Evolutionary conservation across 2,888 invertebrate genomes (phyloP), one percentile per base, ranked within the genome.

Genomic region (Andrena minutula): DNA sequence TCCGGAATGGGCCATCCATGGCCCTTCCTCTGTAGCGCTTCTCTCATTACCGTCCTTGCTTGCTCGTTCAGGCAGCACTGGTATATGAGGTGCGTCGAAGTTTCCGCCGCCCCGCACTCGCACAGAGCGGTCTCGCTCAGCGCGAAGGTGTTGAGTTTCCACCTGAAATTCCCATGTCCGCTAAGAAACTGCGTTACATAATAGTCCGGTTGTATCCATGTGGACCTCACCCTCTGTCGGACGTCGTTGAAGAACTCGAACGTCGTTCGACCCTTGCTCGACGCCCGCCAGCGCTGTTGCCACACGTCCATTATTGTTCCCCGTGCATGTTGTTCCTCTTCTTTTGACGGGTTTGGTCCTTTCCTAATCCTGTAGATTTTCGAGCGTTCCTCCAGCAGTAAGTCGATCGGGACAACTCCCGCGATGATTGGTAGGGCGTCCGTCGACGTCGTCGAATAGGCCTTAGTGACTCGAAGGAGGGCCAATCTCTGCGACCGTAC

Each of bases 171-270:
- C 2, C 56, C 56, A 20, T 56, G 56, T 2, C 23, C 56, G 56
- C 8, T 23, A n/a, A 56, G 16, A 20, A 56, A 56, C 56, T 56
- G 56, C 56, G 56, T 56, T 8, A 56, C 56, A 23, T 56, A 56
- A 6, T 56, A 20, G 10, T 56, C 56, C 20, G 56, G 12, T 12
- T 20, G 4, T 10, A 26, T 20, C 56, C 23, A 58, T 58, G 23
- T 35, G 10, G 35, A 35, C 2, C 35, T 35, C 35, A 35, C 10
- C 35, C 35, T 35, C 2, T 35, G 10, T 20, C 26, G 20, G n/a
- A 58, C 56, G 56, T 58, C 26, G 10, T 4, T n/a, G 56, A 58
- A 58, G 56, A 58, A 58, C 20, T n/a, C n/a, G 16, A 16, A 49
- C n/a, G 49, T 49, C n/a, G 49, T 49, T 16, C 5, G 49, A 10